Conservation (phyloP, 2,888 invertebrate species). For the Eupithecia tripunctaria region DNA sequence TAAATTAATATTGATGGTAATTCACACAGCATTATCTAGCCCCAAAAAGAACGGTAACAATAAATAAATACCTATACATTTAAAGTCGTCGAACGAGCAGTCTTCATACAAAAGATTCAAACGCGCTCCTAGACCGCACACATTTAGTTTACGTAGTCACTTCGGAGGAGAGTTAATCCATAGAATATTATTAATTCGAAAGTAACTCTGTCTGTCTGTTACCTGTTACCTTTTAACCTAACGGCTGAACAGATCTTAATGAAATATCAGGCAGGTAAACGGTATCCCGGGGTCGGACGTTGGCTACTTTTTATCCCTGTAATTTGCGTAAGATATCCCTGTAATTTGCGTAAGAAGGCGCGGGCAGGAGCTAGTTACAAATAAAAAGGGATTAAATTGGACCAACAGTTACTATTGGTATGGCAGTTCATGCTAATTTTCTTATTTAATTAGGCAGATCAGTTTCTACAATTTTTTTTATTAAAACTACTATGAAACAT, state of each 20-base stretch:
- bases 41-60: not conserved
- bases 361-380: not conserved
- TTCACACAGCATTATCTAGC: no score
- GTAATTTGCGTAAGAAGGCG: no score
- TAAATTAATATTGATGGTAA: no score
- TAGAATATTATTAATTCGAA: no score
- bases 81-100: not conserved
- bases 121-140: constrained; percentile 9
- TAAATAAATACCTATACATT: not conserved
- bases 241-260: no score
- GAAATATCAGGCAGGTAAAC: no score
- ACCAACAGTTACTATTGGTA: not conserved
- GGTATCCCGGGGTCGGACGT: no score
- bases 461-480: not conserved
- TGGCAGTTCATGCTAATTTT: not conserved
- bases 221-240: no score
- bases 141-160: constrained; percentile 6
- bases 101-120: constrained; percentile 22
- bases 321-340: no score
- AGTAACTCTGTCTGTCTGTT: no score
- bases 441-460: not conserved
- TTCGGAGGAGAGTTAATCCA: no score
- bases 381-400: not conserved
- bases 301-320: no score
- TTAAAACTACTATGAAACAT: not conserved